phyloP scores from a whole-genome alignment of 2,113 vertebrate species.

The Tragulus kanchil region DNA sequence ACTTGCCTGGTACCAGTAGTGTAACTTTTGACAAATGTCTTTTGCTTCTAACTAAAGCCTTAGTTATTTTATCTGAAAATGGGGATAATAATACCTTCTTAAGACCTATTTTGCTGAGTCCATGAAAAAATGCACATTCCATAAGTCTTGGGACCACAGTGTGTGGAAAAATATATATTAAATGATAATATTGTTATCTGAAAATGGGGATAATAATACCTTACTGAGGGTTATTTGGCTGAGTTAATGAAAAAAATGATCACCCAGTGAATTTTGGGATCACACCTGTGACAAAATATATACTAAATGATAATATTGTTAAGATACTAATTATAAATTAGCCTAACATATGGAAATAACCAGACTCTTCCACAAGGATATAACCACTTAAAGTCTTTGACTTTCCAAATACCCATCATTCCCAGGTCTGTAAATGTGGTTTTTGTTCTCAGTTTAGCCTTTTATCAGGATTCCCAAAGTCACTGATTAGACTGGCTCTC shows the following conservation, averaged over 20 bases:
- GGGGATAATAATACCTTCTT: neutral
- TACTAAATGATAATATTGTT: neutral
- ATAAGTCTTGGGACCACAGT: neutral
- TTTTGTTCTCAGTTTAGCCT: conserved; percentile 74
- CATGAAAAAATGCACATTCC: neutral
- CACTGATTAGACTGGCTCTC: conserved; percentile 81
- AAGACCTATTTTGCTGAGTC: neutral
- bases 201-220: neutral
- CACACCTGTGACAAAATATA: neutral
- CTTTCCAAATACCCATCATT: conserved; percentile 38
- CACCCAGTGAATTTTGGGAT: neutral
- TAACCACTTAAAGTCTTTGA: neutral
- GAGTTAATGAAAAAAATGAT: neutral
- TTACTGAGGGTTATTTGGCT: neutral
- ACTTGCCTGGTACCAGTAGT: neutral
- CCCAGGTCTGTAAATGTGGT: neutral
- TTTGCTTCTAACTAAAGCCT: neutral
- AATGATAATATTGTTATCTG: neutral
- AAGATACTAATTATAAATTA: neutral
- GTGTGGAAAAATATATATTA: neutral
- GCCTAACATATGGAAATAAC: neutral
- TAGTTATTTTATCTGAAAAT: neutral
- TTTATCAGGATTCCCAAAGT: conserved; percentile 83
- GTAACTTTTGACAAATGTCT: neutral
- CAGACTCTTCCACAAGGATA: neutral